Evolutionary conservation across 2,797 vertebrate species (phyloP), one percentile per base, ranked within the genome.

Genomic region (Leptoclinus maculatus): DNA sequence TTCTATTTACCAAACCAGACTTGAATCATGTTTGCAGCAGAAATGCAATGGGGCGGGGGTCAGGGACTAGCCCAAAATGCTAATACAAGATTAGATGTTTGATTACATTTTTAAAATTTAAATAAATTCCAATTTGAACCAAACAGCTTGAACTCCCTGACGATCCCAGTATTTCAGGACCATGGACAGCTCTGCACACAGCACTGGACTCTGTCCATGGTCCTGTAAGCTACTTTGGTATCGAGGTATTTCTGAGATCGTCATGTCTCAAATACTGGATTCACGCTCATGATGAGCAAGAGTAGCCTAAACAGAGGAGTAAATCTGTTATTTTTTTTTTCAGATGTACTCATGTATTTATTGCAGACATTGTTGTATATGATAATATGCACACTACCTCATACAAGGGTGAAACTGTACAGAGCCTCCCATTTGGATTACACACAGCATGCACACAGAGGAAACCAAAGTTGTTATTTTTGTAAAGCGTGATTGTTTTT

Each of bases 101-200:
- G 1, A 66, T 75, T 65, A 17, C 0, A 4, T 36, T 25, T 23
- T 53, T 53, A 36, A n/a, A 51, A 29, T 64, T 36, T 23, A 11
- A 54, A 66, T 34, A 0, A 59, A 38, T 49, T 41, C 7, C 38
- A 12, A 66, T 14, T 16, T 65, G 7, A 80, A 60, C 53, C 0
- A 5, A 49, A 49, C 13, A 2, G 11, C 12, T 56, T 29, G 3
- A 62, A 23, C n/a, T 60, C 8, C 14, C 21, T 17, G 23, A 64
- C 16, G 3, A 3, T 0, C 4, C 47, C 2, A 56, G 23, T 49
- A 51, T 71, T 84, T 90, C 78, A 88, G 83, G n/a, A 90, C 89
- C 66, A 80, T 10, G 80, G 83, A 79, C 57, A 88, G 84, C 41
- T 81, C 64, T 10, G 7, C 29, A 56, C 38, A 21, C 4, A 9